These are phyloP conservation scores for Calliphora vicina DNA, from an alignment of 1,140 invertebrate genomes.

Conservation along the genomic window DNA sequence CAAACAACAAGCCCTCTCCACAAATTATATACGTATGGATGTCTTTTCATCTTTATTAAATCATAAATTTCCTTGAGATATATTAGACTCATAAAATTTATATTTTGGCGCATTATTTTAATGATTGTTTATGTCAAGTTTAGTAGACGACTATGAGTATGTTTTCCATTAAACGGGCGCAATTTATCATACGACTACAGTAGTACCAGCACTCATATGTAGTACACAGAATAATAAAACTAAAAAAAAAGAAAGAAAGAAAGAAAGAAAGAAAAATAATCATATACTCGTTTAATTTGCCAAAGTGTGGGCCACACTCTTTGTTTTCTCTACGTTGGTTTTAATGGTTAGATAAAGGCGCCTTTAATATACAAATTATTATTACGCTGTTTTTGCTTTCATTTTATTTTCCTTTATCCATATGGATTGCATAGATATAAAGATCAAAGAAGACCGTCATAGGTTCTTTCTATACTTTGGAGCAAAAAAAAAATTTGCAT, in stretches of 20 bases:
- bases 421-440: not conserved
- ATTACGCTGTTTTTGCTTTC: not conserved
- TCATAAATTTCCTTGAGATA: not conserved
- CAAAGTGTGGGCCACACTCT: conserved; percentile 15
- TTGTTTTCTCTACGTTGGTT: not conserved
- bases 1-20: no score
- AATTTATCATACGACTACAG: not conserved
- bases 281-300: not conserved
- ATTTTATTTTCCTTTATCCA: not conserved
- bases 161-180: not conserved
- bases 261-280: not conserved
- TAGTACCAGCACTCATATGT: not conserved
- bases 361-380: not conserved
- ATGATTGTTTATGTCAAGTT: not conserved
- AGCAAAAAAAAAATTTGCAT: not conserved
- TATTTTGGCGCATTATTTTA: conserved; percentile 8
- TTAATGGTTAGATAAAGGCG: conserved; percentile 4
- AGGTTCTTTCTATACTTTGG: not conserved
- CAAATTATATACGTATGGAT: no score
- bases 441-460: not conserved
- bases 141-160: not conserved
- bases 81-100: not conserved
- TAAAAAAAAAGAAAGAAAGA: not conserved
- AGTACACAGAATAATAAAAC: no score
- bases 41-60: conserved; percentile 11